Evolutionary conservation across 2,888 invertebrate genomes (phyloP), one percentile per base, ranked within the genome.

Genomic region (Pseudoips prasinana): DNA sequence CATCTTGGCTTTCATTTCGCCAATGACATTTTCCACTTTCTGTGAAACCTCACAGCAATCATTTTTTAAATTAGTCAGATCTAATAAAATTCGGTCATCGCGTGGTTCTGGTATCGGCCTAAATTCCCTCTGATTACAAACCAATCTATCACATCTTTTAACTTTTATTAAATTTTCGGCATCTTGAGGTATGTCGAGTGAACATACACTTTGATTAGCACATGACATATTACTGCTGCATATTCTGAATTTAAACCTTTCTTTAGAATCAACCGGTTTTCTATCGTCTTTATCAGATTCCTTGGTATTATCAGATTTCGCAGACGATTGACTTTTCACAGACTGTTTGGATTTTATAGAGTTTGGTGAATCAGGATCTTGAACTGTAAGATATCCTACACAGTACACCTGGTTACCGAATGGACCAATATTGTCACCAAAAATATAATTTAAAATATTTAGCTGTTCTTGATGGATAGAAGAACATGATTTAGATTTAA

Each of bases 341-440:
- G 50, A 36, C 29, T 51, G 46, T 2, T 48, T 59, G 5, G 66
- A 55, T 36, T 60, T 58, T 5, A 32, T 10, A 11, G 58, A 46
- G 33, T 27, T 22, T 39, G 26, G 35, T 5, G 50, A 33, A 4
- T 50, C 48, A 2, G 45, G 62, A 22, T 67, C 73, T 49, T 75
- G 62, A 18, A 85, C 74, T 11, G 77, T 81, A 50, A 75, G 78
- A 58, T 84, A 87, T 19, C 69, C 69, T 1, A 86, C 81, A 44
- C 60, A 79, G 43, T 80, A 83, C 7, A 77, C 64, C 47, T 64
- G 56, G 33, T 74, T 74, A 2, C 64, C 61, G 34, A 62, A 66
- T 7, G 58, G 49, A 7, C 56, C 62, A 10, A 39, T 46, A 7
- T 38, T 46, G 22, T 68, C 64, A 5, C 69, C 72, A 55, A 79